phyloP scores from a whole-genome alignment of 2,113 vertebrate genomes.

The Tachuris rubrigastra region DNA sequence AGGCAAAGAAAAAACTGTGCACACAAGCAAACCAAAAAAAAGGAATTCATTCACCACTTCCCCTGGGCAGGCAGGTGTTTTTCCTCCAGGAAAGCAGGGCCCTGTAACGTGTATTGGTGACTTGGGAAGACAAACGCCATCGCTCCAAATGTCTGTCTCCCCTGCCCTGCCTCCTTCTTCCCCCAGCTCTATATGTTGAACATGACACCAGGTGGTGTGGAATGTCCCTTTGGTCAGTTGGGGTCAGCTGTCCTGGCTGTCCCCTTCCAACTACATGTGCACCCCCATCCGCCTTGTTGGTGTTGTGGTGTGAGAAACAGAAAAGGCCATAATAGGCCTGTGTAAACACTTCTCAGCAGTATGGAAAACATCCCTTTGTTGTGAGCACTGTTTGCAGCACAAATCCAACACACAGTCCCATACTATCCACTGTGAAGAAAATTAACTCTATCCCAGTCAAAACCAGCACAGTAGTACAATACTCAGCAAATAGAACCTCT shows the following conservation, averaged over 20 bases:
- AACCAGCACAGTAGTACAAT: background rate
- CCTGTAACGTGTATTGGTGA: background rate
- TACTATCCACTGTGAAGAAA: background rate
- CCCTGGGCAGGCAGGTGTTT: background rate
- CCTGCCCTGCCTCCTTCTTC: too few relatives aligned
- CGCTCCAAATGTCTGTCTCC: background rate
- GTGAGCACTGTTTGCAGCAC: background rate
- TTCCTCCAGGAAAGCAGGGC: background rate
- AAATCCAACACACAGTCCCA: background rate
- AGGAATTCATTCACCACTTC: background rate
- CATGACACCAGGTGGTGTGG: background rate
- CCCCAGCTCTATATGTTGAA: accelerated
- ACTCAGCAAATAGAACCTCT: background rate
- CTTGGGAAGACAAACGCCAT: background rate
- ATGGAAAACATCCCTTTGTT: background rate
- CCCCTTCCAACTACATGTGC: background rate
- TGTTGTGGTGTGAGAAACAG: background rate
- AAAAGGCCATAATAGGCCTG: too few relatives aligned
- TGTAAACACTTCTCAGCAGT: background rate
- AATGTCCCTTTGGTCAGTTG: background rate
- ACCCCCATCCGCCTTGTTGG: background rate
- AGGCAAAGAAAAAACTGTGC: background rate
- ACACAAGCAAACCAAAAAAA: background rate
- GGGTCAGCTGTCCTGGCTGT: background rate
- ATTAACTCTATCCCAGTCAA: background rate